Conservation (phyloP, 2,113 vertebrate species). For the Rhinogobius similis region DNA sequence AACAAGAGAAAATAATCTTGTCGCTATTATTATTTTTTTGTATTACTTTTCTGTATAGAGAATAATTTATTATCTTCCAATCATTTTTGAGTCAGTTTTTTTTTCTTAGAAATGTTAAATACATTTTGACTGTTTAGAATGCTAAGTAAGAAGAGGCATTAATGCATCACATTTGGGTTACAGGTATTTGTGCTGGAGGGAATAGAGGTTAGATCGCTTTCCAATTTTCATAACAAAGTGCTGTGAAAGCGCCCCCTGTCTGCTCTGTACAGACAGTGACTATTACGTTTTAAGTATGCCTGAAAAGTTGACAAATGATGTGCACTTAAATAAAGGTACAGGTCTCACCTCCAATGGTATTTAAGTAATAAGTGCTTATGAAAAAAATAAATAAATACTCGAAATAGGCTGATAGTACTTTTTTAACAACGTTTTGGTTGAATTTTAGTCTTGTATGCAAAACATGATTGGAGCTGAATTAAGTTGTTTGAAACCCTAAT, state of each 20-base stretch:
- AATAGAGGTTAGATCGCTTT: neutral
- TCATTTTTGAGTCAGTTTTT: no score
- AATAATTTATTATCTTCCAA: no score
- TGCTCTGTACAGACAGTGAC: conserved; percentile 4
- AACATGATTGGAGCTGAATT: no score
- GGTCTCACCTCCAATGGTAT: no score
- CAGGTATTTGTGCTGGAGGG: neutral
- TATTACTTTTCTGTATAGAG: no score
- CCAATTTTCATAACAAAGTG: conserved; percentile 9
- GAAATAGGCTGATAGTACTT: no score
- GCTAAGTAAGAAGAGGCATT: neutral
- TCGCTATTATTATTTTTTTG: neutral
- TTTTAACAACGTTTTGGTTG: no score
- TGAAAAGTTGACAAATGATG: neutral
- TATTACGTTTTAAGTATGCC: neutral
- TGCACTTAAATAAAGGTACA: no score
- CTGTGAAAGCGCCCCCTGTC: neutral
- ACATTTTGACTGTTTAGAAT: neutral
- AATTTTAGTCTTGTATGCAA: no score
- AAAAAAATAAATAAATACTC: no score
- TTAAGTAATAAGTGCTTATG: no score
- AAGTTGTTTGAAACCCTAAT: no score
- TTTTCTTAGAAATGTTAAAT: neutral
- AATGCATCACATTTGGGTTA: neutral
- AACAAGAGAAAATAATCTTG: neutral